These are phyloP conservation scores for Gorsachius magnificus DNA, from an alignment of 2,797 vertebrate genomes.

Conservation along the genomic window DNA sequence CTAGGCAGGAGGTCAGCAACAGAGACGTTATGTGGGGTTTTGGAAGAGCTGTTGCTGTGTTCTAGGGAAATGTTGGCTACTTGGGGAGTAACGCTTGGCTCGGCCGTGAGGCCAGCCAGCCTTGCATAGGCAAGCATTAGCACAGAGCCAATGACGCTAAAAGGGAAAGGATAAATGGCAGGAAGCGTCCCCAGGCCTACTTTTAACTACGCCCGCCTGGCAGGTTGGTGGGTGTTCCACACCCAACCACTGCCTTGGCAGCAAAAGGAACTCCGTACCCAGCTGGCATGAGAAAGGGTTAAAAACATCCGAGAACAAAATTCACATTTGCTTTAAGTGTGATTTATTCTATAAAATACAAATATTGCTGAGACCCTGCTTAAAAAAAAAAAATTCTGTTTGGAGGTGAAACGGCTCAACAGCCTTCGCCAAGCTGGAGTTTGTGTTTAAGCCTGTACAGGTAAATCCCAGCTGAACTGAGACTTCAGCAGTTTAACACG, in stretches of 20 bases:
- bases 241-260: not conserved
- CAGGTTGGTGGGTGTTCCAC: not conserved
- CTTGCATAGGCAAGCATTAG: fast-evolving
- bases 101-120: not conserved
- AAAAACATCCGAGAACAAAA: not conserved
- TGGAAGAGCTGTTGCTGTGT: not conserved
- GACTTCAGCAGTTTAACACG: not conserved
- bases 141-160: not conserved
- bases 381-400: not conserved
- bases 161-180: not conserved
- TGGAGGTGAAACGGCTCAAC: not conserved
- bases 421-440: not conserved
- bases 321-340: not conserved
- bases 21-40: not conserved
- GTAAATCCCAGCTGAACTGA: not conserved
- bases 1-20: not conserved
- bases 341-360: not conserved
- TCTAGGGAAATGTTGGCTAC: not conserved
- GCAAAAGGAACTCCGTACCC: not conserved
- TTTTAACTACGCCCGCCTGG: not conserved
- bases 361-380: not conserved
- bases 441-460: not conserved
- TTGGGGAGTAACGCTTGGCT: not conserved
- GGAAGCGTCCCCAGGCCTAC: not conserved
- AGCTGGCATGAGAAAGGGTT: not conserved